phyloP scores from a whole-genome alignment of 2,797 vertebrate genomes.

The Onychomys arenicola region DNA sequence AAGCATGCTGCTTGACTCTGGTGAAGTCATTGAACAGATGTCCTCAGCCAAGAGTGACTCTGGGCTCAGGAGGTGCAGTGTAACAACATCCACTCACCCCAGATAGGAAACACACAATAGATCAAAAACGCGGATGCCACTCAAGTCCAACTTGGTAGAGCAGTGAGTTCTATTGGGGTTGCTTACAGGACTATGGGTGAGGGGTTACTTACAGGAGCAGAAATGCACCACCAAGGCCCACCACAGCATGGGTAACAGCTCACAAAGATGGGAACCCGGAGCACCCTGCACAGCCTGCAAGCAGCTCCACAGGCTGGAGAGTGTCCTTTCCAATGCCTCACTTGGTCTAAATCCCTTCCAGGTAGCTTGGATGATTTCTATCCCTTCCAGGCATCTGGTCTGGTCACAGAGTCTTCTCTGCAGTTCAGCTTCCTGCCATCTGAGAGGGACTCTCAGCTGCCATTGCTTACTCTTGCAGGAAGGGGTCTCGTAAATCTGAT shows the following conservation, averaged over 20 bases:
- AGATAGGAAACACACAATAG: neutral
- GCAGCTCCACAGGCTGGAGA: neutral
- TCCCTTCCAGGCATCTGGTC: neutral
- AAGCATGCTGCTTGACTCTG: neutral
- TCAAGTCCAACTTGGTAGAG: neutral
- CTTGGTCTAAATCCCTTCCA: neutral
- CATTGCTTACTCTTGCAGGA: neutral
- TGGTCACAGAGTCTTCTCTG: neutral
- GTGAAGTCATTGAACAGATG: neutral
- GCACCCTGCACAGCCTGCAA: neutral
- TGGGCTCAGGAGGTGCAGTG: neutral
- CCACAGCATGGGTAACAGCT: neutral
- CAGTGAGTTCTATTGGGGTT: neutral
- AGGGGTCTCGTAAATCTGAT: neutral
- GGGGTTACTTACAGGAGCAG: neutral
- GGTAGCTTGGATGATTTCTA: neutral
- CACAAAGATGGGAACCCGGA: neutral
- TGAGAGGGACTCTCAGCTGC: neutral
- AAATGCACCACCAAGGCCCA: neutral
- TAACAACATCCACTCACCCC: neutral
- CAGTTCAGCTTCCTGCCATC: neutral
- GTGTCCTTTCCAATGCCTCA: neutral
- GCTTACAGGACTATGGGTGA: neutral
- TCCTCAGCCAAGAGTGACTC: neutral
- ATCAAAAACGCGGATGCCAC: neutral